Percentiles rank a stretch among this genome's conserved stretches.
Evolutionary conservation across 2,888 invertebrate species (phyloP).

Genomic region (Rapana venosa): DNA sequence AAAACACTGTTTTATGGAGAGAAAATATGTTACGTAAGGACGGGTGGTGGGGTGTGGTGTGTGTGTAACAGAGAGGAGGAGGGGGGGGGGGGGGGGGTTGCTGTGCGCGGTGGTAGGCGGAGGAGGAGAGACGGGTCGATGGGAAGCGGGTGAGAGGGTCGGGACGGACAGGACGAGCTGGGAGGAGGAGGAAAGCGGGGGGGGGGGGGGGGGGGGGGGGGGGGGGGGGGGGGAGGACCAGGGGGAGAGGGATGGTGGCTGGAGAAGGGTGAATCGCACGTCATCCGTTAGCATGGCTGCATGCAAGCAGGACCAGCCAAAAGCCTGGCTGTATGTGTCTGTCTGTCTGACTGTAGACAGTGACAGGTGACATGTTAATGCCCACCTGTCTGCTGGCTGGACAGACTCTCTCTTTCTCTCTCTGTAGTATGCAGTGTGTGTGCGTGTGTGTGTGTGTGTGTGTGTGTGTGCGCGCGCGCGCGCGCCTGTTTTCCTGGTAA

Average conservation of each 20-base stretch:
- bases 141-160: no score
- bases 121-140: neutral
- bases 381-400: neutral
- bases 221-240: neutral
- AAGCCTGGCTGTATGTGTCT: neutral
- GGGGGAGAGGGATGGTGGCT: neutral
- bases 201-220: neutral
- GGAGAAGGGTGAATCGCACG: neutral
- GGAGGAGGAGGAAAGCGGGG: neutral
- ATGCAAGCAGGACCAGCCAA: neutral
- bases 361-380: conserved; percentile 16
- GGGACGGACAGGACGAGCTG: neutral
- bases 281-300: neutral
- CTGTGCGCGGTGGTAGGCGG: neutral
- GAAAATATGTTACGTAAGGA: no score
- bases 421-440: no score
- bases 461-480: no score
- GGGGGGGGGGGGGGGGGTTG: neutral
- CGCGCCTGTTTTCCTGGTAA: no score
- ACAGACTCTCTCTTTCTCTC: neutral
- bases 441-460: no score
- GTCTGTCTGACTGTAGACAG: neutral
- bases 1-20: no score
- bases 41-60: neutral
- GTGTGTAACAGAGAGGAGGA: neutral